phyloP scores from a whole-genome alignment of 2,113 vertebrate species.

The Todiramphus chloris region DNA sequence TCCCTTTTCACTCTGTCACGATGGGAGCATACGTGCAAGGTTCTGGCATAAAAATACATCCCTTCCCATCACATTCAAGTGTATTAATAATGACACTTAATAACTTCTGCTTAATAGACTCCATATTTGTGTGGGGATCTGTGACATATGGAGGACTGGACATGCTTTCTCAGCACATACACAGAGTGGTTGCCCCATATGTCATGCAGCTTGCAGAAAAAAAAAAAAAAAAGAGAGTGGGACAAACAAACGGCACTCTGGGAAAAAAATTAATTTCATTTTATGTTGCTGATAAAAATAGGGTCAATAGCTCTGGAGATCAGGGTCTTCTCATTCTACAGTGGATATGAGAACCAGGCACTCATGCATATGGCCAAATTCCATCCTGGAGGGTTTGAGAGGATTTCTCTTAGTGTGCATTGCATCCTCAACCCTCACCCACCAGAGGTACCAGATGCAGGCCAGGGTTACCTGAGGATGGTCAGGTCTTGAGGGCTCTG shows the following conservation, averaged over 20 bases:
- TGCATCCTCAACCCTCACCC: neutral
- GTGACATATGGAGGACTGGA: constrained; percentile 45
- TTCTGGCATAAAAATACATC: constrained; percentile 62
- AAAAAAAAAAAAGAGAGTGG: neutral
- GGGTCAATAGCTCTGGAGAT: neutral
- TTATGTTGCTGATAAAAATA: neutral
- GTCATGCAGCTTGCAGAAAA: neutral
- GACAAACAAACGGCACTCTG: neutral
- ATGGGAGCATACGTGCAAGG: neutral
- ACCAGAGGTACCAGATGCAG: neutral
- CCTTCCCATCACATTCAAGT: constrained; percentile 25
- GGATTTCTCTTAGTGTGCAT: neutral
- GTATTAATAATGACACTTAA: constrained; percentile 64
- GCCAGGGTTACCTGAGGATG: neutral
- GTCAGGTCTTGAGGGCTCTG: neutral
- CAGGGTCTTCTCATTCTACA: neutral
- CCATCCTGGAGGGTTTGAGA: neutral
- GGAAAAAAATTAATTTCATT: neutral
- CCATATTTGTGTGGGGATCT: constrained; percentile 63
- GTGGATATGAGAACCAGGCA: neutral
- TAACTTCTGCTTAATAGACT: constrained; percentile 44
- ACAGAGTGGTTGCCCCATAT: constrained; percentile 6
- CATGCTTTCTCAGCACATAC: constrained; percentile 8
- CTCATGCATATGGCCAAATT: neutral
- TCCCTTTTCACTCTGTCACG: neutral